phyloP scores from a whole-genome alignment of 2,888 invertebrate species.

The Acanthoscelides obtectus region DNA sequence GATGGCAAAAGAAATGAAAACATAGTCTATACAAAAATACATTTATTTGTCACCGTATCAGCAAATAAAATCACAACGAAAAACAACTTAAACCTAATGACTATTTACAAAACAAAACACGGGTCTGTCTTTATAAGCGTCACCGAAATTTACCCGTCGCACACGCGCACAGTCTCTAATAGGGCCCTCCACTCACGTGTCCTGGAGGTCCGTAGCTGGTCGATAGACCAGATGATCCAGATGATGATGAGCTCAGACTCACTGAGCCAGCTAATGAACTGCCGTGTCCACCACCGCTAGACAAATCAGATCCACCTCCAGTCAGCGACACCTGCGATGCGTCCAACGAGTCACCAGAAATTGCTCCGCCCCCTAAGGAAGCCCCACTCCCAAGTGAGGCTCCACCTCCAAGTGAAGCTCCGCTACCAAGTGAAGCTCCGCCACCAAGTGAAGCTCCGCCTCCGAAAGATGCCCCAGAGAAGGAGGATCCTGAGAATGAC shows the following conservation, averaged over 20 bases:
- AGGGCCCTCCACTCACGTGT: conserved; percentile 34
- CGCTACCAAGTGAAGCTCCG: no score
- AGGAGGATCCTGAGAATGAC: conserved; percentile 21
- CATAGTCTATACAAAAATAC: conserved; percentile 33
- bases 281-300: conserved; percentile 10
- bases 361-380: conserved; percentile 7
- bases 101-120: conserved; percentile 29
- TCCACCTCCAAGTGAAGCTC: conserved; percentile 10
- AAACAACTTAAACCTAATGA: conserved; percentile 24
- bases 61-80: conserved; percentile 29
- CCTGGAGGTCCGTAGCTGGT: conserved; percentile 42
- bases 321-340: conserved; percentile 6
- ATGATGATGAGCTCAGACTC: conserved; percentile 9
- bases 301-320: not conserved
- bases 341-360: conserved; percentile 7
- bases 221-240: conserved; percentile 25
- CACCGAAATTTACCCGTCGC: not conserved
- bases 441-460: conserved; percentile 13
- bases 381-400: conserved; percentile 4
- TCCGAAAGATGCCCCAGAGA: conserved; percentile 41
- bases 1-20: no score
- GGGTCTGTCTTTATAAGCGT: not conserved
- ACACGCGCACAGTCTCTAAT: conserved; percentile 7
- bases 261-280: conserved; percentile 16
- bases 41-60: conserved; percentile 45